Evolutionary conservation across 2,888 invertebrate species (phyloP), one percentile per base, ranked within the genome.

Genomic region (Protonemura montana): DNA sequence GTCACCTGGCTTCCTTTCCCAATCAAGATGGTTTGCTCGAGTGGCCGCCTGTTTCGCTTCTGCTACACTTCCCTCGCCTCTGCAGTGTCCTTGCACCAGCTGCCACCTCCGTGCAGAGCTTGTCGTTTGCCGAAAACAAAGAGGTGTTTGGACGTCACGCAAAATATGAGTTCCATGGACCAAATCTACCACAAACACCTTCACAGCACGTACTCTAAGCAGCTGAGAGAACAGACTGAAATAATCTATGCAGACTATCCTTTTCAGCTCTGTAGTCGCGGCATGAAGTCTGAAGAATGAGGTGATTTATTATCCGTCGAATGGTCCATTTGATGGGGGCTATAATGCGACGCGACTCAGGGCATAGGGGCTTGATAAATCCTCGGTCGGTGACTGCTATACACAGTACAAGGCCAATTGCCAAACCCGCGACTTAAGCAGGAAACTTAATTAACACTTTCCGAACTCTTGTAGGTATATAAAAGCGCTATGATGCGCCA

Each of bases 21-120:
- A 25, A 82, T 82, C 82, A 82, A 82, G 82, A 82, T 41, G 29
- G 82, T 82, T 41, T 82, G 82, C 82, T 82, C 25, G 35, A 25
- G n/a, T 41, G 35, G 16, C 21, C 41, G n/a, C 5, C 42, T 30
- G 21, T 30, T 30, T 26, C 81, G 26, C 7, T 10, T 26, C 28
- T 27, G 16, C 27, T 29, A 21, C 26, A 26, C 81, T 16, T 26
- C 81, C 35, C 35, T 35, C 35, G 35, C n/a, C n/a, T 35, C 10
- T 10, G 35, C 35, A 35, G n/a, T 10, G 35, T 35, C 35, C 35
- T 10, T 35, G 5, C 26, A 27, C 78, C 28, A 27, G 78, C 78
- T 78, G 78, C 26, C 25, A 1, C 29, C 78, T 78, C 6, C 77
- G n/a, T n/a, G 78, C 78, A 78, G 78, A 25, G 5, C 28, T 25